Evolutionary conservation across 2,113 vertebrate species (phyloP).

Genomic region (Holacanthus passer): DNA sequence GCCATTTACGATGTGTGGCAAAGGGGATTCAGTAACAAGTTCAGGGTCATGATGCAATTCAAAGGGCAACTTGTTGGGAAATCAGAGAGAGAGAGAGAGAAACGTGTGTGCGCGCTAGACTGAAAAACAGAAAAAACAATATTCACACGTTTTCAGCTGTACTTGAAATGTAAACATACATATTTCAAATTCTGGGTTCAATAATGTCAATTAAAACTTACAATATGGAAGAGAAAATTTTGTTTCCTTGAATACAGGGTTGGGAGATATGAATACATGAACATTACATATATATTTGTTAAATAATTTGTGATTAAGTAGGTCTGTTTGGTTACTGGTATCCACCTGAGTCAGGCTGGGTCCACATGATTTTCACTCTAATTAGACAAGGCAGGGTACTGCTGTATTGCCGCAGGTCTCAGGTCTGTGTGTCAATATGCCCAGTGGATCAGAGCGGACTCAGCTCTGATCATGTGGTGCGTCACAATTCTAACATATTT

Average conservation of each 20-base stretch:
- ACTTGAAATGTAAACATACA: not conserved
- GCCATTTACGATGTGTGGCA: slow-evolving; percentile 1
- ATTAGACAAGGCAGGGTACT: too few relatives aligned
- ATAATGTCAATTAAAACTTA: not conserved
- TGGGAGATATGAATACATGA: not conserved
- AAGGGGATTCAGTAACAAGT: not conserved
- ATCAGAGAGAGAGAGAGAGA: not conserved
- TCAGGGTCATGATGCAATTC: not conserved
- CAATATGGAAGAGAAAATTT: not conserved
- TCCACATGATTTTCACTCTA: too few relatives aligned
- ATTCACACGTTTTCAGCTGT: not conserved
- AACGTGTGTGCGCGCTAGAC: not conserved
- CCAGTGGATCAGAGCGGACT: not conserved
- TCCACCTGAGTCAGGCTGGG: too few relatives aligned
- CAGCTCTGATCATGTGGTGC: not conserved
- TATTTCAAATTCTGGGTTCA: not conserved
- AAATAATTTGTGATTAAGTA: too few relatives aligned
- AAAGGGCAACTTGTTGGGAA: not conserved
- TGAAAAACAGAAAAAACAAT: not conserved
- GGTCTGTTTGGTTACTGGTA: too few relatives aligned
- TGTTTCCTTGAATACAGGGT: not conserved
- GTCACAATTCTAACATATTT: not conserved
- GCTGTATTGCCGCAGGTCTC: not conserved
- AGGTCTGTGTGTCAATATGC: not conserved
- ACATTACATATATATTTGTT: too few relatives aligned